Conservation (phyloP, 2,888 invertebrate species). For the Drosophila flavopinicola region DNA sequence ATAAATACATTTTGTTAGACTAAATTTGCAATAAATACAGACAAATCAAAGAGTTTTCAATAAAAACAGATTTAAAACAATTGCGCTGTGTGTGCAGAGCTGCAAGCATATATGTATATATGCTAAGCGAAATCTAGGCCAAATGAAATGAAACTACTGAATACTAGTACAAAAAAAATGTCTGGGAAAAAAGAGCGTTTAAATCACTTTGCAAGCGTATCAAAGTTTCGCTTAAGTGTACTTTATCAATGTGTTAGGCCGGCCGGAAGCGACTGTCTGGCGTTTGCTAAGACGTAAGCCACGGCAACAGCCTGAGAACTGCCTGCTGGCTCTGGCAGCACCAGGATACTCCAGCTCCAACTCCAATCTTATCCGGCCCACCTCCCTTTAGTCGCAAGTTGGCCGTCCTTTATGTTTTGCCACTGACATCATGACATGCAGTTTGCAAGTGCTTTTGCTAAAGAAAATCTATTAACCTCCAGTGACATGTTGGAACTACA, state of each 20-base stretch:
- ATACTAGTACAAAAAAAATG: background rate
- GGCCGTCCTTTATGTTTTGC: slow-evolving; percentile 38
- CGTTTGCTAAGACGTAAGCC: slow-evolving; percentile 25
- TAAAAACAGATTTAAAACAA: too few species aligned
- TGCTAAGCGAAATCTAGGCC: background rate
- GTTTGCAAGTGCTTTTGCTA: slow-evolving; percentile 60
- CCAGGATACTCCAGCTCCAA: too few species aligned
- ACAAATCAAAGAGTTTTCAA: too few species aligned
- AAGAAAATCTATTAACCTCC: slow-evolving; percentile 81
- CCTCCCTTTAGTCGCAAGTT: slow-evolving; percentile 8
- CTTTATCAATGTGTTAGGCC: slow-evolving; percentile 54
- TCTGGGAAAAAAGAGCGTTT: slow-evolving; percentile 7
- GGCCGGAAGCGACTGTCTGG: slow-evolving; percentile 50
- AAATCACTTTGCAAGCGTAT: slow-evolving; percentile 45
- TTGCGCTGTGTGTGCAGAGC: too few species aligned
- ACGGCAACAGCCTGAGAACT: slow-evolving; percentile 12
- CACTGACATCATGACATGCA: slow-evolving; percentile 70
- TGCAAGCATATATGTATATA: background rate
- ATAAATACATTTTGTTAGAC: too few species aligned
- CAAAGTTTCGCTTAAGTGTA: slow-evolving; percentile 44
- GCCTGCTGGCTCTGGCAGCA: background rate
- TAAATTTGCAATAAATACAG: too few species aligned
- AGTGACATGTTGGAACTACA: slow-evolving; percentile 63
- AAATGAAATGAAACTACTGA: slow-evolving; percentile 10
- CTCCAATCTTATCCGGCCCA: background rate